Percentiles rank a stretch among this genome's conserved stretches.
Conservation (phyloP, 2,113 vertebrate genomes). For the Ptilonorhynchus violaceus region DNA sequence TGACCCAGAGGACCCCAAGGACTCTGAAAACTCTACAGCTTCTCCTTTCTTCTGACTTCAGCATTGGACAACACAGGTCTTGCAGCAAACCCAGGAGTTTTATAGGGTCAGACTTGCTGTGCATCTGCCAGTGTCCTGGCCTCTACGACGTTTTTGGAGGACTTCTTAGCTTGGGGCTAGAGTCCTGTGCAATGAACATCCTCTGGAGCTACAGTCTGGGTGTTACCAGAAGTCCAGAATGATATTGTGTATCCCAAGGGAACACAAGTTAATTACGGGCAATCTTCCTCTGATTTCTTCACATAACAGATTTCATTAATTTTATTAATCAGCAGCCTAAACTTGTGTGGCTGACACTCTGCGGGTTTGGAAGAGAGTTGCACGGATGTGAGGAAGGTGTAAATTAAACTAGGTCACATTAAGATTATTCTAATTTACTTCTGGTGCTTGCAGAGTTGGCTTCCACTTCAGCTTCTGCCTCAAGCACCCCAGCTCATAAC, state of each 20-base stretch:
- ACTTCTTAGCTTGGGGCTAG: no score
- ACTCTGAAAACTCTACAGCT: not conserved
- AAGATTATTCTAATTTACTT: conserved; percentile 2
- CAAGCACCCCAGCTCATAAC: not conserved
- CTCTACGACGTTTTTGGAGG: not conserved
- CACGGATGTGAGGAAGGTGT: not conserved
- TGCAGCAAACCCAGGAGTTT: not conserved
- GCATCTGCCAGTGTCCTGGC: accelerated
- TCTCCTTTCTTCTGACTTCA: not conserved
- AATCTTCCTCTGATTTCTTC: not conserved
- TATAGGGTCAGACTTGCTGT: not conserved
- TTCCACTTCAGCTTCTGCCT: not conserved
- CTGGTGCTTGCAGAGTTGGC: not conserved
- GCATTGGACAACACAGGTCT: not conserved
- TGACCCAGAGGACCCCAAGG: not conserved
- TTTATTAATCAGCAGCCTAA: not conserved
- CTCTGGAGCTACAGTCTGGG: not conserved
- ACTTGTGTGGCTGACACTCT: not conserved
- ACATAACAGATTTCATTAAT: not conserved
- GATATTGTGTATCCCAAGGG: not conserved
- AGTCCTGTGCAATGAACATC: not conserved
- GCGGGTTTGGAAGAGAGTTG: not conserved
- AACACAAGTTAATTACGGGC: not conserved
- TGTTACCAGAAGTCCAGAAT: not conserved
- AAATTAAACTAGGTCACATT: conserved; percentile 13